Percentiles rank a stretch among this genome's conserved stretches.
phyloP scores from a whole-genome alignment of 2,888 invertebrate species.

The Ichneumon xanthorius region DNA sequence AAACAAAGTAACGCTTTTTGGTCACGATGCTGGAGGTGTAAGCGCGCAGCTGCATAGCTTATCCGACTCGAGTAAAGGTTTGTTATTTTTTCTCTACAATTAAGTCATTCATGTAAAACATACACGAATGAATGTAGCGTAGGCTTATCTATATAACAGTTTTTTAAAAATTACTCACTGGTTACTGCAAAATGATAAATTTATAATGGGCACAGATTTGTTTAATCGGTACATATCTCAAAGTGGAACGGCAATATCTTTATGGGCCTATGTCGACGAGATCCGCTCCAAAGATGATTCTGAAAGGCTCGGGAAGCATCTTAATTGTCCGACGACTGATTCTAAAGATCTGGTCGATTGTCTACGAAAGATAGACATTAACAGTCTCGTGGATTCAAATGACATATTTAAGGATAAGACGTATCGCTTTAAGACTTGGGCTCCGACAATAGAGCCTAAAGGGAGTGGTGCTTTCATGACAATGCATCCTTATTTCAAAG shows the following conservation, averaged over 20 bases:
- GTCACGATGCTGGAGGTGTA: slow-evolving; percentile 64
- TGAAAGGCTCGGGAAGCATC: slow-evolving; percentile 37
- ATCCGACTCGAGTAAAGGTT: slow-evolving; percentile 46
- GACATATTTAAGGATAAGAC: slow-evolving; percentile 14
- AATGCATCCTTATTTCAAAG: slow-evolving; percentile 36
- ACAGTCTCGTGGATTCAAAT: slow-evolving; percentile 4
- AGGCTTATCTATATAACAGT: neutral
- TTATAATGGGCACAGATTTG: slow-evolving; percentile 59
- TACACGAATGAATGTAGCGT: neutral
- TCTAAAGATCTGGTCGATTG: slow-evolving; percentile 61
- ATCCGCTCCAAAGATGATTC: slow-evolving; percentile 39
- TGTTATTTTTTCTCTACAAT: neutral
- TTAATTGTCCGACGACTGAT: slow-evolving; percentile 51
- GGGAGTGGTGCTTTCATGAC: slow-evolving; percentile 60
- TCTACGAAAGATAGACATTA: slow-evolving; percentile 45
- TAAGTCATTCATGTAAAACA: no score
- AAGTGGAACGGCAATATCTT: slow-evolving; percentile 60
- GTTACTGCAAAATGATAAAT: neutral
- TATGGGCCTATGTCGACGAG: slow-evolving; percentile 37
- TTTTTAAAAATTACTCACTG: neutral
- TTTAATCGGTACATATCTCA: slow-evolving; percentile 68
- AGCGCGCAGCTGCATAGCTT: slow-evolving; percentile 58
- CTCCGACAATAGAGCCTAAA: slow-evolving; percentile 47
- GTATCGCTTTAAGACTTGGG: slow-evolving; percentile 45
- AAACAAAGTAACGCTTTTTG: slow-evolving; percentile 63